These are phyloP conservation scores for Leptinotarsa lineolata DNA, from an alignment of 1,140 invertebrate genomes.

Conservation along the genomic window DNA sequence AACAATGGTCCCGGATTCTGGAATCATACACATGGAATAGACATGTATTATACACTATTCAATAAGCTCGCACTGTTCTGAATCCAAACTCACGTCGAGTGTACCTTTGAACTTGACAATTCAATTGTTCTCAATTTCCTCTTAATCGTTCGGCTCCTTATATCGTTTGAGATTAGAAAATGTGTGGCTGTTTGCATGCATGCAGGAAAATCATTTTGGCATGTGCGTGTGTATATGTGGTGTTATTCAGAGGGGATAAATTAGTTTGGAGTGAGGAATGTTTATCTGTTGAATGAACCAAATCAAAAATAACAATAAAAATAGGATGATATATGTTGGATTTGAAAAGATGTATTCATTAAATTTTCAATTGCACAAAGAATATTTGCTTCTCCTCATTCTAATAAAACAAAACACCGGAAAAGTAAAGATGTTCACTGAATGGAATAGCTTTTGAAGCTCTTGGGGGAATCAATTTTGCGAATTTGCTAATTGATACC, in stretches of 20 bases:
- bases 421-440: too few species aligned
- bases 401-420: too few species aligned
- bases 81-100: slow-evolving; percentile 39
- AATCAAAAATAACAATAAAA: too few species aligned
- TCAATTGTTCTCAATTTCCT: slow-evolving; percentile 44
- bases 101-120: slow-evolving; percentile 47
- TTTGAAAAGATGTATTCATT: neutral
- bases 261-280: too few species aligned
- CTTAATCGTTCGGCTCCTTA: slow-evolving; percentile 35
- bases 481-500: too few species aligned
- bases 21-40: slow-evolving; percentile 46
- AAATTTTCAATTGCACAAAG: too few species aligned
- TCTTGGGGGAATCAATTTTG: too few species aligned
- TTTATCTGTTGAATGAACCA: too few species aligned
- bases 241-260: neutral
- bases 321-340: neutral
- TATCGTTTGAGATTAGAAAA: slow-evolving; percentile 24
- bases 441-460: too few species aligned
- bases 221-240: slow-evolving; percentile 1
- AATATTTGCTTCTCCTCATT: too few species aligned
- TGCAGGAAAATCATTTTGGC: neutral
- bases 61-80: slow-evolving; percentile 34
- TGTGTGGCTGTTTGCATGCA: slow-evolving; percentile 2
- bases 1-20: slow-evolving; percentile 43
- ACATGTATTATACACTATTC: slow-evolving; percentile 46